Base-by-base conservation (phyloP, 2,888 invertebrate genomes). In the Torymus auratus region DNA sequence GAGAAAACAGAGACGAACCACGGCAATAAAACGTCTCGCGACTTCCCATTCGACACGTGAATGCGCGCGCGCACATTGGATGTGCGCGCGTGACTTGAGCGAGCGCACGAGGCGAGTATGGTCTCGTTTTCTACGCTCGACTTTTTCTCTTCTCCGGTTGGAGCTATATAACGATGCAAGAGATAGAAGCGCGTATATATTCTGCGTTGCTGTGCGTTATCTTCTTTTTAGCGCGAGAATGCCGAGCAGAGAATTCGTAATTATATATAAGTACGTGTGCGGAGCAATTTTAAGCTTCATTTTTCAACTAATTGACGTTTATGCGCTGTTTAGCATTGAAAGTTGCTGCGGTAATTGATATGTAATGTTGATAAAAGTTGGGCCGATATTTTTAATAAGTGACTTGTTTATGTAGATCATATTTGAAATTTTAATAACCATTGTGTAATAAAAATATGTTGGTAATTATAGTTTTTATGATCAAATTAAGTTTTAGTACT, bases 101-200 rank as follows among this genome's bases (percentile, higher is more conserved):
- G 61, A 61, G 58, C 20, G 58, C 65, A 23, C 52, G 64, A n/a
- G 60, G 50, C 7, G 41, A 41, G 41, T 65, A 65, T 15, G 71
- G 64, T 71, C 78, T 78, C 65, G 58, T 78, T 78, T 71, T 78
- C 69, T 64, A 17, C 65, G 17, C 50, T 55, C 55, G 62, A n/a
- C 15, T 62, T 58, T 70, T 58, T 1, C 12, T 17, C 20, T 14
- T 2, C 60, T 2, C 12, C 7, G 1, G 1, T 56, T n/a, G 56
- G 10, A 41, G 41, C 41, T 41, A 7, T 41, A 7, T 7, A 41
- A 41, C 41, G 41, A 5, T 41, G 7, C 41, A 41, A 41, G 41
- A 41, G 7, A 41, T 41, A 41, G 41, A 41, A 41, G 41, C 41
- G 41, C 7, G 41, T 41, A 41, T 41, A 7, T 41, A 41, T 41